Base-by-base conservation (phyloP, 2,888 invertebrate genomes). In the Scaeva pyrastri region DNA sequence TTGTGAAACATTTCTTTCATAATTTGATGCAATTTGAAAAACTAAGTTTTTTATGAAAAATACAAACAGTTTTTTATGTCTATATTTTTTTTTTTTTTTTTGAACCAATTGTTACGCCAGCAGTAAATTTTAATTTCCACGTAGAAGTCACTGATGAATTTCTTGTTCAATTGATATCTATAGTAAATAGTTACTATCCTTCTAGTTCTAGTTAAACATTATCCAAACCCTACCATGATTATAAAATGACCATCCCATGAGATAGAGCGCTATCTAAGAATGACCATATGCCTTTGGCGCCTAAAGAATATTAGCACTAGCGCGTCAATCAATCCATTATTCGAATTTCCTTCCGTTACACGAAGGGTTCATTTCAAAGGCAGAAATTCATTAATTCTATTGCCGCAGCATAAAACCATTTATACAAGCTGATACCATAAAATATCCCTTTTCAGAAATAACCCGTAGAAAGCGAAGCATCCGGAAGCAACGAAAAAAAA, bases 361-460 rank as follows among this genome's bases (percentile, higher is more conserved):
- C 86, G 86, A 86, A 86, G 70, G 82, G 82, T 71, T 85, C 55
- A 56, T 52, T 52, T 73, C 21, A 74, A 71, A 81, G 64, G 56
- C 70, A 77, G 77, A 86, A 86, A 82, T 81, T 77, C 82, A 86
- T 86, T 86, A 86, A 86, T 86, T 82, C 86, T 66, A 82, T 64
- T 68, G 62, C 70, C 58, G 31, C 36, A 52, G 62, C 68, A 72
- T 39, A 62, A 16, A 70, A 55, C 23, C 36, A 50, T 31, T 19
- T 23, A 4, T 12, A 16, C 45, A 60, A 62, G 60, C 68, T 74
- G 73, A 66, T 41, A 36, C 52, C 62, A 50, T 31, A 23, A 43
- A 16, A 58, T 64, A 58, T 76, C 55, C 66, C 36, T 77, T 82
- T 77, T 31, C 45, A 26, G 81, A n/a, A n/a, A n/a, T n/a, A n/a